phyloP scores from a whole-genome alignment of 2,113 vertebrate species.

The Oreamnos americanus region DNA sequence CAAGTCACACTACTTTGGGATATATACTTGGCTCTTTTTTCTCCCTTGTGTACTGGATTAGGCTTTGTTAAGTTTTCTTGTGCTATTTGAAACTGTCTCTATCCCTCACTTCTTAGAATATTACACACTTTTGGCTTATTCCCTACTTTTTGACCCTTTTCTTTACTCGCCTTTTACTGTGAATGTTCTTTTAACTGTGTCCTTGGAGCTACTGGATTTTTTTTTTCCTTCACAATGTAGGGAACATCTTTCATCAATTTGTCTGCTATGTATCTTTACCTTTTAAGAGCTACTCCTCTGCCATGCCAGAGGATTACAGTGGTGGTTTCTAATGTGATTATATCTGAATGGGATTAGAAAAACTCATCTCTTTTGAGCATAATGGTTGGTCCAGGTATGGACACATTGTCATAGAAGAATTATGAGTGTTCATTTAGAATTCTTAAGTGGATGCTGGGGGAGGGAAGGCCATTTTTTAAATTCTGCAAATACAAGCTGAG shows the following conservation, averaged over 20 bases:
- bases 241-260: background rate
- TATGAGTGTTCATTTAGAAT: background rate
- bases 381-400: background rate
- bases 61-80: background rate
- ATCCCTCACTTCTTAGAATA: background rate
- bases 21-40: background rate
- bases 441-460: background rate
- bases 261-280: background rate
- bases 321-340: background rate
- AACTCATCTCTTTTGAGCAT: background rate
- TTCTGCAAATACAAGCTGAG: background rate
- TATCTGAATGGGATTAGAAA: background rate
- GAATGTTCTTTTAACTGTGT: background rate
- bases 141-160: background rate
- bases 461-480: background rate
- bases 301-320: background rate
- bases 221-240: background rate
- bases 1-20: background rate
- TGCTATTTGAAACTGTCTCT: background rate
- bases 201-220: background rate
- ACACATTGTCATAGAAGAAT: background rate
- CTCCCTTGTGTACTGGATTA: background rate
- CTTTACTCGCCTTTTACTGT: background rate
- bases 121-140: background rate
- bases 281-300: background rate